Evolutionary conservation across 2,113 vertebrate genomes (phyloP).

Genomic region (Colossoma macropomum): DNA sequence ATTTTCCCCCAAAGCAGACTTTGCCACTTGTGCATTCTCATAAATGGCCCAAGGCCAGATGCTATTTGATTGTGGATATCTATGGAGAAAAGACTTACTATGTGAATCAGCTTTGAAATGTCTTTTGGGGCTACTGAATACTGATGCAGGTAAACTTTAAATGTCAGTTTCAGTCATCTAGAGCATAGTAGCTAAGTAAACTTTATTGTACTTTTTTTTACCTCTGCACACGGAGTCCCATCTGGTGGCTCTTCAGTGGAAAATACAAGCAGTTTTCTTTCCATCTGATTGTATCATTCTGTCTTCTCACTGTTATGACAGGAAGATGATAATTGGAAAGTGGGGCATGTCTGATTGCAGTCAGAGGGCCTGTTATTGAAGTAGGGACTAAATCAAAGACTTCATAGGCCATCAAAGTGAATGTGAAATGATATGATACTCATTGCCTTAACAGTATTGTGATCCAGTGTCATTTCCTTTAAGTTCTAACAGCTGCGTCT

Average conservation of each 20-base stretch:
- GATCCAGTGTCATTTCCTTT: background rate
- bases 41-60: background rate
- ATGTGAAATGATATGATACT: background rate
- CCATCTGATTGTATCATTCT: background rate
- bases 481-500: background rate
- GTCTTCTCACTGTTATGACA: conserved; percentile 21
- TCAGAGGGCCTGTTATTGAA: conserved; percentile 8
- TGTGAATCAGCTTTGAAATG: background rate
- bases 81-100: background rate
- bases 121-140: background rate
- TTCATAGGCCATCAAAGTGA: background rate
- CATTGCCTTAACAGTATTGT: background rate
- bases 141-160: background rate
- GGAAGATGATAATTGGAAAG: conserved; percentile 20
- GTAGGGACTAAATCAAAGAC: background rate
- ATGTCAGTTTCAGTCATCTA: background rate
- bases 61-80: conserved; percentile 61
- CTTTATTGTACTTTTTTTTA: background rate
- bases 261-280: background rate
- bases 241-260: background rate
- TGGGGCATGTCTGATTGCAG: conserved; percentile 5
- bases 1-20: background rate
- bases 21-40: background rate
- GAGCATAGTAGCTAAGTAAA: background rate
- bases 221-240: background rate